phyloP scores from a whole-genome alignment of 2,888 invertebrate genomes.

The Melinaea marsaeus region DNA sequence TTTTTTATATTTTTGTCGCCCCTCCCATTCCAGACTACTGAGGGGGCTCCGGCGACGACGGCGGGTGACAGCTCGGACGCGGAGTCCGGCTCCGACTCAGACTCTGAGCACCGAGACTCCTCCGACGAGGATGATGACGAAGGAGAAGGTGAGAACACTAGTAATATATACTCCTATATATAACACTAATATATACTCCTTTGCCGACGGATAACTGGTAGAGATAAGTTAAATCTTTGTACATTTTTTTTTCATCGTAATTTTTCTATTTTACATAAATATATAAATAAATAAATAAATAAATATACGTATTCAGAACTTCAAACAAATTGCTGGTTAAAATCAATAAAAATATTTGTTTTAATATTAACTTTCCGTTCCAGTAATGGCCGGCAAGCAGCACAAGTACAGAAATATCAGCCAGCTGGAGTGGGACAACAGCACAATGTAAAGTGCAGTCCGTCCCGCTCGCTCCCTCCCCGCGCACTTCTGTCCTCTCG shows the following conservation, averaged over 20 bases:
- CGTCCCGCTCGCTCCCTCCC: conserved; percentile 26
- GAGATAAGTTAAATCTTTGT: too few relatives aligned
- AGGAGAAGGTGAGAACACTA: conserved; percentile 37
- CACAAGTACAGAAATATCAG: conserved; percentile 85
- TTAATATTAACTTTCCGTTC: background rate
- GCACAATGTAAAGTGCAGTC: conserved; percentile 81
- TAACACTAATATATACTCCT: too few relatives aligned
- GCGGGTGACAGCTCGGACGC: conserved; percentile 64
- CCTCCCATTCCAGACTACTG: background rate
- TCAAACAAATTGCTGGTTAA: too few relatives aligned
- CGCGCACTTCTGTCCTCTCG: conserved; percentile 34
- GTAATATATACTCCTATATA: too few relatives aligned
- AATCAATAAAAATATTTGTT: background rate
- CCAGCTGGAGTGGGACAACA: conserved; percentile 88
- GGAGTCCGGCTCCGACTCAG: conserved; percentile 71
- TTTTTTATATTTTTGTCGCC: background rate
- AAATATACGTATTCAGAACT: too few relatives aligned
- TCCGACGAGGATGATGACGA: conserved; percentile 77
- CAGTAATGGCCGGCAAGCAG: conserved; percentile 72
- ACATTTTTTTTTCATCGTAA: too few relatives aligned
- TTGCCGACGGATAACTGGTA: too few relatives aligned
- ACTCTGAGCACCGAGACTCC: conserved; percentile 75
- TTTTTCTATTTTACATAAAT: too few relatives aligned
- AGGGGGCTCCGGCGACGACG: conserved; percentile 10
- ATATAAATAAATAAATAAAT: too few relatives aligned